These are phyloP conservation scores for Emmelina monodactyla DNA, from an alignment of 2,888 invertebrate genomes.

Conservation along the genomic window DNA sequence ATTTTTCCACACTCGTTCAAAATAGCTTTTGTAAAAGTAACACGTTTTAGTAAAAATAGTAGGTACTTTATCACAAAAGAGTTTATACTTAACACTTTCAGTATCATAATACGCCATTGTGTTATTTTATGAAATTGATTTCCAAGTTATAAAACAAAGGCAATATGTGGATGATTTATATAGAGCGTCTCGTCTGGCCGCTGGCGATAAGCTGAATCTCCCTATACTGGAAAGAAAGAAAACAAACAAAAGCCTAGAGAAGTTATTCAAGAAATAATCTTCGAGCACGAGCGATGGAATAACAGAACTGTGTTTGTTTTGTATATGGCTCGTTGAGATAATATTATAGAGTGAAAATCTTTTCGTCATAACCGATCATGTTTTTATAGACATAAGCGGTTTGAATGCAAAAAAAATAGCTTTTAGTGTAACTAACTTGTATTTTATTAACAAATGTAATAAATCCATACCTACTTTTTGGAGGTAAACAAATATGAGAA, in stretches of 20 bases:
- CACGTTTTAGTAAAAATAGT: background rate
- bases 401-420: no score
- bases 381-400: no score
- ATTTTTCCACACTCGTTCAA: background rate
- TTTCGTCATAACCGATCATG: no score
- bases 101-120: background rate
- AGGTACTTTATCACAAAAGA: background rate
- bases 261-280: conserved; percentile 17
- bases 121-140: background rate
- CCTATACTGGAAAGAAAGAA: conserved; percentile 42
- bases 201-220: conserved; percentile 56
- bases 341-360: background rate
- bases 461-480: no score
- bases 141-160: background rate
- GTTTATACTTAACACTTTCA: background rate
- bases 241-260: conserved; percentile 52
- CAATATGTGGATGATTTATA: conserved; percentile 42
- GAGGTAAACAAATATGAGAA: no score
- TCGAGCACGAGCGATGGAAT: background rate
- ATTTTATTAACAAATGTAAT: no score
- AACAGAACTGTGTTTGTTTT: no score
- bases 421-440: no score
- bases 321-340: background rate
- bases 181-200: conserved; percentile 51
- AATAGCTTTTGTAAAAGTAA: background rate